A percentile compares a stretch with the other conserved stretches of the same genome.
These are phyloP conservation scores for Matsumyia berberina DNA, from an alignment of 2,888 invertebrate species.

Conservation along the genomic window DNA sequence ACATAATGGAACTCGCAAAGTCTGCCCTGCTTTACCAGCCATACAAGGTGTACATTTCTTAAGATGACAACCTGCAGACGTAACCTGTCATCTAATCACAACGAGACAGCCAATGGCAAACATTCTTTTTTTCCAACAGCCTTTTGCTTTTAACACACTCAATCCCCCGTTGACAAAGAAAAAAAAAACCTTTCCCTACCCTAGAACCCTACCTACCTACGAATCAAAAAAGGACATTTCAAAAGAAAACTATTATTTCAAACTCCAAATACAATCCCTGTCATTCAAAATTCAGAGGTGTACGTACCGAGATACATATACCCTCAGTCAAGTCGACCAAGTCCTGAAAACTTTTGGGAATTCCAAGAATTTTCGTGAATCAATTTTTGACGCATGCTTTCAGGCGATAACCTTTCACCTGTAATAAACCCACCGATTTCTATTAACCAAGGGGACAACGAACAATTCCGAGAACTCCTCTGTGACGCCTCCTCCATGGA, in stretches of 20 bases:
- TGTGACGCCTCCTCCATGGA: slow-evolving; percentile 10
- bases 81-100: background rate
- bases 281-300: background rate
- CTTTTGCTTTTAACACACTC: background rate
- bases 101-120: background rate
- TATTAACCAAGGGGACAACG: slow-evolving; percentile 23
- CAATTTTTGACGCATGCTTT: slow-evolving; percentile 34
- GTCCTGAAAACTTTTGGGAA: slow-evolving; percentile 33
- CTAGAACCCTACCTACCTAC: background rate
- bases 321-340: background rate
- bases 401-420: slow-evolving; percentile 44
- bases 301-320: background rate
- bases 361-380: slow-evolving; percentile 30
- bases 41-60: too few species aligned
- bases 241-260: slow-evolving; percentile 14
- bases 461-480: slow-evolving; percentile 26
- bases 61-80: background rate
- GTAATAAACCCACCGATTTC: slow-evolving; percentile 19
- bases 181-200: background rate
- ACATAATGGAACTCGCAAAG: too few species aligned
- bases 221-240: background rate
- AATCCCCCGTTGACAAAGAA: background rate
- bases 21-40: too few species aligned
- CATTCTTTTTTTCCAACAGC: background rate
- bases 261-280: background rate